Evolutionary conservation across 2,888 invertebrate species (phyloP).

Genomic region (Lutraria lutraria): DNA sequence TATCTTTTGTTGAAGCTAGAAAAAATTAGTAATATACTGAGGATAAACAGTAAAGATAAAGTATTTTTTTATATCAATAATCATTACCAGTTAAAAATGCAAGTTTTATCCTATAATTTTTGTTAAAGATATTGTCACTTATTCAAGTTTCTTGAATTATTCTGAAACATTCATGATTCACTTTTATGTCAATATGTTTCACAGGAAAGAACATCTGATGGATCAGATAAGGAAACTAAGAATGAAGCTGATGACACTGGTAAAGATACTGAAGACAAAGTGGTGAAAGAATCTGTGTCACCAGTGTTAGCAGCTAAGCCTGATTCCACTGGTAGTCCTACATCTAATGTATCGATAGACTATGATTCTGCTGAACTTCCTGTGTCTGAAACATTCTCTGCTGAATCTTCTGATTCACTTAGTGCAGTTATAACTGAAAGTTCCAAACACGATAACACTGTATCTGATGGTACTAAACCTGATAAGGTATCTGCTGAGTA

Average conservation of each 20-base stretch:
- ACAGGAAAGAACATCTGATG: slow-evolving; percentile 32
- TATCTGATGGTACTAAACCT: background rate
- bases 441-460: background rate
- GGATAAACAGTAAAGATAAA: no score
- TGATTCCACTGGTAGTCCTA: background rate
- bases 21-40: no score
- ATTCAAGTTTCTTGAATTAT: no score
- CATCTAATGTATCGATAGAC: background rate
- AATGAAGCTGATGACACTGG: slow-evolving; percentile 38
- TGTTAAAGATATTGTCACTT: no score
- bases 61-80: no score
- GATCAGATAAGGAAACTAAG: slow-evolving; percentile 9
- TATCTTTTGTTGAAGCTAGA: no score
- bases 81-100: no score
- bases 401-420: background rate
- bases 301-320: background rate
- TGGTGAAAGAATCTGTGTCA: slow-evolving; percentile 2
- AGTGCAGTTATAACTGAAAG: background rate
- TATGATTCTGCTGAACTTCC: background rate
- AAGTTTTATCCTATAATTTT: no score
- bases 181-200: background rate
- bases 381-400: background rate
- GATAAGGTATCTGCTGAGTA: slow-evolving; percentile 15
- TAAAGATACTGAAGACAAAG: slow-evolving; percentile 25
- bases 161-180: background rate